Evolutionary conservation across 1,140 invertebrate genomes (phyloP), one percentile per base, ranked within the genome.

Genomic region (Drosophila tristis): DNA sequence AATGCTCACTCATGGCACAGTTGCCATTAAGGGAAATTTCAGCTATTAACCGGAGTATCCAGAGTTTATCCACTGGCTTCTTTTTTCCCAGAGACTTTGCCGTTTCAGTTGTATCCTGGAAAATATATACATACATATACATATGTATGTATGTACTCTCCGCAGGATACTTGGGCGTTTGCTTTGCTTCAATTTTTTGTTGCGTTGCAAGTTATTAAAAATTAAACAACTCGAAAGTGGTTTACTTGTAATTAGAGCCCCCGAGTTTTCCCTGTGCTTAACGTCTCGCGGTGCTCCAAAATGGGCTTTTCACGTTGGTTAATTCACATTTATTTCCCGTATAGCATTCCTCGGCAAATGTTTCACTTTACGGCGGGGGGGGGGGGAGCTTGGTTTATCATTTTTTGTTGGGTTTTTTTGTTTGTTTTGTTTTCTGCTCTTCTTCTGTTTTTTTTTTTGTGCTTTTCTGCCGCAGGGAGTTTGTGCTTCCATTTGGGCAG

Each of bases 401-500:
- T 39, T 61, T 47, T 35, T 48, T 25, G 53, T 53, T 53, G 15
- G 23, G 20, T 9, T 31, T 72, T 49, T 44, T 31, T 25, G 0
- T 20, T 16, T 1, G 20, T 9, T 31, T 72, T 49, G 35, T 31
- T 25, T 1, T 20, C 15, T 59, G 43, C 43, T 57, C 20, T 50
- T 60, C 7, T 20, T 20, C 43, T 39, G n/a, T 51, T 43, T 29
- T 44, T 39, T 16, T 4, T 44, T 31, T 25, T 20, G 13, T 59
- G 43, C 43, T 57, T 23, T 50, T 60, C 7, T 35, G 45, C 26
- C 29, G 45, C 4, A 56, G 63, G 25, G 51, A 58, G 60, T 55
- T 63, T 71, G 49, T 64, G 54, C 39, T 57, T 49, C 67, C 68
- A 50, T 77, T 85, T 78, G 74, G 70, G 66, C 66, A 70, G 66